Evolutionary conservation across 2,113 vertebrate genomes (phyloP).

Genomic region (Catharus minimus): DNA sequence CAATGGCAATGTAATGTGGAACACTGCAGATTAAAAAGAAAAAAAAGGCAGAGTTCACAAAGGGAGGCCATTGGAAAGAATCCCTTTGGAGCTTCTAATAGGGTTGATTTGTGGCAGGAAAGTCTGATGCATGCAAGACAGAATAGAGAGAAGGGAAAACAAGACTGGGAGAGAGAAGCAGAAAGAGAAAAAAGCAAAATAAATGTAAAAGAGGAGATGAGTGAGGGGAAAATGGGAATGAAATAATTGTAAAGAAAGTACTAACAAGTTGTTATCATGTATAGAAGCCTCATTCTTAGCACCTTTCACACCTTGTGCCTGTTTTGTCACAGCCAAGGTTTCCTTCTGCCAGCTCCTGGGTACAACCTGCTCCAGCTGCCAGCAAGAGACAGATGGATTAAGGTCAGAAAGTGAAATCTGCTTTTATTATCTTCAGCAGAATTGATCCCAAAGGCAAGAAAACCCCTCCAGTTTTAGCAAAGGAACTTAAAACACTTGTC

Average conservation of each 20-base stretch:
- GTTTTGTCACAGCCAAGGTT: neutral
- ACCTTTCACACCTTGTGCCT: neutral
- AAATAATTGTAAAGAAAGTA: neutral
- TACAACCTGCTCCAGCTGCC: neutral
- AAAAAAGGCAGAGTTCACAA: slow-evolving; percentile 29
- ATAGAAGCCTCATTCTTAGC: neutral
- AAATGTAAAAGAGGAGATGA: neutral
- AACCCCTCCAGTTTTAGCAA: neutral
- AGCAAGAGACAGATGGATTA: neutral
- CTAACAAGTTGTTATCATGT: neutral
- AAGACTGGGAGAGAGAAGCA: neutral
- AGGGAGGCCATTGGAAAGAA: slow-evolving; percentile 12
- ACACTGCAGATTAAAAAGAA: slow-evolving; percentile 50
- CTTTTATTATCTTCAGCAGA: neutral
- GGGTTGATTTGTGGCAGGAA: slow-evolving; percentile 41
- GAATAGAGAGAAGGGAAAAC: neutral
- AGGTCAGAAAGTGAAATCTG: neutral
- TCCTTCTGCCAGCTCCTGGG: neutral
- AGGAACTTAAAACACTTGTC: neutral
- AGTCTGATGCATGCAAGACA: neutral
- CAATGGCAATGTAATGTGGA: slow-evolving; percentile 61
- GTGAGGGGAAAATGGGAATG: neutral
- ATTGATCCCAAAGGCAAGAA: neutral
- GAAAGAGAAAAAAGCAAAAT: neutral
- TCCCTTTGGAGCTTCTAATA: slow-evolving; percentile 44